Percentiles rank a stretch among this genome's conserved stretches.
These are phyloP conservation scores for Drosophila chauvacae DNA, from an alignment of 1,140 invertebrate species.

Conservation along the genomic window DNA sequence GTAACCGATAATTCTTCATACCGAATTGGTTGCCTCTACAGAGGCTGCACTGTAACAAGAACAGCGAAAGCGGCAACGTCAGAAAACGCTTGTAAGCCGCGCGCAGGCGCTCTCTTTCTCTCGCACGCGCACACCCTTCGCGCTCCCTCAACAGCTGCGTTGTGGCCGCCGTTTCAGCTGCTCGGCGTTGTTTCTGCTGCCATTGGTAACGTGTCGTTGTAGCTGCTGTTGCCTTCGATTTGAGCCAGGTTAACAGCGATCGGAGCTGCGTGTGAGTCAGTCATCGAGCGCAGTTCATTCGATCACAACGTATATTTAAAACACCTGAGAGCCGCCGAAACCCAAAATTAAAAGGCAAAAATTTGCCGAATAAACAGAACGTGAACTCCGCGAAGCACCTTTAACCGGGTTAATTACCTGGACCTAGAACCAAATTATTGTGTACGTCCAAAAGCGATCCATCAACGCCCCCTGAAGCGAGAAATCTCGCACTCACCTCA, in stretches of 20 bases:
- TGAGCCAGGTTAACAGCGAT: constrained; percentile 68
- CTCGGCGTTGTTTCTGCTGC: constrained; percentile 9
- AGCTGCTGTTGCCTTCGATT: constrained; percentile 23
- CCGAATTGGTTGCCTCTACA: background rate
- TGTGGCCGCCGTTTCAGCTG: constrained; percentile 40
- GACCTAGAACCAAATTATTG: constrained; percentile 12
- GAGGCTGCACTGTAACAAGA: constrained; percentile 7
- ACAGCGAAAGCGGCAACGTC: constrained; percentile 49
- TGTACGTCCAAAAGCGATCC: constrained; percentile 25
- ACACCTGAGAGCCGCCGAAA: background rate
- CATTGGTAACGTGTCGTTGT: constrained; percentile 24
- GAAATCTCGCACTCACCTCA: constrained; percentile 24
- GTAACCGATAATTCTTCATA: background rate
- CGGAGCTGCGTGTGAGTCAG: constrained; percentile 65
- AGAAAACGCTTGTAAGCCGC: constrained; percentile 54
- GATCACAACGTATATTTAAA: constrained; percentile 19
- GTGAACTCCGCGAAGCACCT: constrained; percentile 10
- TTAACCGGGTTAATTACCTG: constrained; percentile 20
- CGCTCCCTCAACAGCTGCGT: constrained; percentile 51
- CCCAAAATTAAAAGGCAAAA: background rate
- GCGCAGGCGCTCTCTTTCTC: constrained; percentile 57
- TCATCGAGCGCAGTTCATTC: constrained; percentile 63
- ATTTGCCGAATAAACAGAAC: constrained; percentile 1
- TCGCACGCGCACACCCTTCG: background rate
- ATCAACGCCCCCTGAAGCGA: constrained; percentile 22